Percentiles rank a stretch among this genome's conserved stretches.
phyloP scores from a whole-genome alignment of 2,113 vertebrate genomes.

The Tapirus terrestris region DNA sequence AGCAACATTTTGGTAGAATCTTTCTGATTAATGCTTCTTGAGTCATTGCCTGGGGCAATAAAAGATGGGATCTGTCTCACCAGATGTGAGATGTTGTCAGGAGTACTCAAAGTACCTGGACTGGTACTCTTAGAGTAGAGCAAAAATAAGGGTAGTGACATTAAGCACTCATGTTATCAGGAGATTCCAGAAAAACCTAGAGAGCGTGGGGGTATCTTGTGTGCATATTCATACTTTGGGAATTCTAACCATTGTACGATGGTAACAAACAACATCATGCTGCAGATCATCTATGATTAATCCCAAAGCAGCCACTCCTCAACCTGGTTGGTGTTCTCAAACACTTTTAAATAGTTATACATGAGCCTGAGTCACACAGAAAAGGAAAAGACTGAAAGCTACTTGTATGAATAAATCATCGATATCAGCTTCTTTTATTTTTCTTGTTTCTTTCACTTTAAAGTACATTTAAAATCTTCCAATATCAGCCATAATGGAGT shows the following conservation, averaged over 20 bases:
- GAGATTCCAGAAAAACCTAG: neutral
- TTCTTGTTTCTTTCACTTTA: neutral
- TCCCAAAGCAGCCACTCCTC: neutral
- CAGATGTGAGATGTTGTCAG: neutral
- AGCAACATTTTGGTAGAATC: neutral
- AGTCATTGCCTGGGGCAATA: neutral
- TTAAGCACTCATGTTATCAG: neutral
- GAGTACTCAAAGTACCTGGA: neutral
- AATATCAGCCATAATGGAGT: neutral
- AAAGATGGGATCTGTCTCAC: neutral
- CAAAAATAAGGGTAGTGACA: neutral
- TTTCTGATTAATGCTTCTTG: slow-evolving; percentile 25
- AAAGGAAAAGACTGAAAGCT: neutral
- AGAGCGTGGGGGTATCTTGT: neutral
- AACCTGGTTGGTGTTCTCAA: neutral
- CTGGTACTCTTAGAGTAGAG: neutral
- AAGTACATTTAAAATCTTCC: neutral
- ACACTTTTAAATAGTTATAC: neutral
- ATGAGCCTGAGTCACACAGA: neutral
- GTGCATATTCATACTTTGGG: neutral
- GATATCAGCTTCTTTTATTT: neutral
- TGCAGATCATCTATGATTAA: neutral
- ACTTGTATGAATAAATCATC: neutral
- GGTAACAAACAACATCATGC: neutral
- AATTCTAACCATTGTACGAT: neutral